These are phyloP conservation scores for Poeciliopsis gracilis DNA, from an alignment of 2,797 vertebrate genomes.

Conservation along the genomic window DNA sequence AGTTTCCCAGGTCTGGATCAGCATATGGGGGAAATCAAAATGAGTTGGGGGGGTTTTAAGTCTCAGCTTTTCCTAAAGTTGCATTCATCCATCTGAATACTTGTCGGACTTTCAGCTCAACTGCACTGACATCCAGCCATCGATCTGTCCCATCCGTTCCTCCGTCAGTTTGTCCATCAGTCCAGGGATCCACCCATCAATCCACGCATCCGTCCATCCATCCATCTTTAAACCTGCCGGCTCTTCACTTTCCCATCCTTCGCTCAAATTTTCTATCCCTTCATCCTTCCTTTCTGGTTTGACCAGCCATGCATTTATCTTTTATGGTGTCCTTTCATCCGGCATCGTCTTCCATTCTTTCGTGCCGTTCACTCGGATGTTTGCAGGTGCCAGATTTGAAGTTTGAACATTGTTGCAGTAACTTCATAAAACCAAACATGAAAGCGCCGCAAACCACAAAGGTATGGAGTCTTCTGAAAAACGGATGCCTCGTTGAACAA, in stretches of 20 bases:
- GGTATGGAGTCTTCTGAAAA: neutral
- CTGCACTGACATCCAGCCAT: neutral
- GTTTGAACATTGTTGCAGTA: neutral
- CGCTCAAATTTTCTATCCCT: neutral
- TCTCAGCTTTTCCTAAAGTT: neutral
- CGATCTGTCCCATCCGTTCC: neutral
- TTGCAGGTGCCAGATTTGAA: neutral
- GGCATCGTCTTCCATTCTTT: neutral
- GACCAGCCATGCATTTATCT: neutral
- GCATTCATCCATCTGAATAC: neutral
- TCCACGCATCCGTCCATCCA: neutral
- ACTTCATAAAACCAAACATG: neutral
- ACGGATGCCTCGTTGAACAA: neutral
- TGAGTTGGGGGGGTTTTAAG: neutral
- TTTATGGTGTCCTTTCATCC: neutral
- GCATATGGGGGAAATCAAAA: neutral
- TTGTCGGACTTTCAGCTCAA: neutral
- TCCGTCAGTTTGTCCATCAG: neutral
- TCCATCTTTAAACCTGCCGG: neutral
- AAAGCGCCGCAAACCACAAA: neutral
- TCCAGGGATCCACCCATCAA: neutral
- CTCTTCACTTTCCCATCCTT: neutral
- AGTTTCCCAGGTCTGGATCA: neutral
- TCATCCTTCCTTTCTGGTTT: neutral
- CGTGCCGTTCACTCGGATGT: neutral